Conservation (phyloP, 2,888 invertebrate species). For the Mythimna pallens region DNA sequence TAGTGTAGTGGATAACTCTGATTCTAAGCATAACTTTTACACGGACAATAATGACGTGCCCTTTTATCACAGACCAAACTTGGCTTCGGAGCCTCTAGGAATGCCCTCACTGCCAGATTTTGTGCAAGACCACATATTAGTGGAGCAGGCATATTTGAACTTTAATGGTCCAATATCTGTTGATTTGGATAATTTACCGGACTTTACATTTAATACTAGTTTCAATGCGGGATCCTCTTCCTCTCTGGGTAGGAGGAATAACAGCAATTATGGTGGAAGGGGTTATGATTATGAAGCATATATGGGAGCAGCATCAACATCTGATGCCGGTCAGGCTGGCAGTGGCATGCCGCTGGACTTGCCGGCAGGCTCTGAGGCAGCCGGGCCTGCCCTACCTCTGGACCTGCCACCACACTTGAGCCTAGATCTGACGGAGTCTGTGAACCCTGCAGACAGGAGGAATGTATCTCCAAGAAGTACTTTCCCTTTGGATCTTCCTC, state of each 20-base stretch:
- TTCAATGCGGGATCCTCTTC: slow-evolving; percentile 84
- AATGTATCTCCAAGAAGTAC: slow-evolving; percentile 84
- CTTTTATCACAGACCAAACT: slow-evolving; percentile 85
- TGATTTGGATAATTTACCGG: slow-evolving; percentile 92
- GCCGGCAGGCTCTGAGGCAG: slow-evolving; percentile 81
- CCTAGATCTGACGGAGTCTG: slow-evolving; percentile 87
- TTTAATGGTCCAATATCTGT: slow-evolving; percentile 89
- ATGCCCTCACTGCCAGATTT: slow-evolving; percentile 95
- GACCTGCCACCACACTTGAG: slow-evolving; percentile 84
- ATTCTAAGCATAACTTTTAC: slow-evolving; percentile 88
- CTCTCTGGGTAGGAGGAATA: slow-evolving; percentile 81
- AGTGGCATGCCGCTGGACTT: slow-evolving; percentile 83
- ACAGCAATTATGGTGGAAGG: slow-evolving; percentile 78
- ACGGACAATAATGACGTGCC: slow-evolving; percentile 81
- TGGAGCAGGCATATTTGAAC: slow-evolving; percentile 94
- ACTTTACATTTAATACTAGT: slow-evolving; percentile 91
- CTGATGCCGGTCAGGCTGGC: slow-evolving; percentile 74
- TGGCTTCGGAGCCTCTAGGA: slow-evolving; percentile 86
- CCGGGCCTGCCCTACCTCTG: slow-evolving; percentile 77
- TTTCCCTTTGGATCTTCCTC: slow-evolving; percentile 87
- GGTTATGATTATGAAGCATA: slow-evolving; percentile 83
- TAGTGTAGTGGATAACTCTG: slow-evolving; percentile 87
- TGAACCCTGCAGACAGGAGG: slow-evolving; percentile 85
- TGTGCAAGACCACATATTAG: slow-evolving; percentile 96
- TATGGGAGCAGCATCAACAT: slow-evolving; percentile 79